Percentiles rank a stretch among this genome's conserved stretches.
Conservation (phyloP, 92 coral and sea anemone species). For the Paramuricea clavata region DNA sequence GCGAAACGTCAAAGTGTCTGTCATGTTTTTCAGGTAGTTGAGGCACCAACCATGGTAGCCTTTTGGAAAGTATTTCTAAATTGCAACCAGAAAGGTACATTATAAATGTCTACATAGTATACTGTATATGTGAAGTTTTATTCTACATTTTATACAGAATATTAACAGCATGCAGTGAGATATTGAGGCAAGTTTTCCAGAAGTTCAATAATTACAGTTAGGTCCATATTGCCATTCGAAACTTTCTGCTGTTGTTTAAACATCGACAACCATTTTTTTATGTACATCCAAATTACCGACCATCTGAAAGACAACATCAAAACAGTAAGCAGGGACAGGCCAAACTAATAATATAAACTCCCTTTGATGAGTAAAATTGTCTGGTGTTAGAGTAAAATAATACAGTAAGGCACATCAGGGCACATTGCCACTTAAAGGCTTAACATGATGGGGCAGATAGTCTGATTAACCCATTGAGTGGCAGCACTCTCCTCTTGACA, state of each 20-base stretch:
- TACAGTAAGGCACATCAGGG: too few relatives aligned
- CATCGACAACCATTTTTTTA: slow-evolving; percentile 99
- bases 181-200: not conserved
- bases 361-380: too few relatives aligned
- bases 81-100: not conserved
- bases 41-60: not conserved
- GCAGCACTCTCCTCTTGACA: too few relatives aligned
- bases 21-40: not conserved
- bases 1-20: not conserved
- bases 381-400: too few relatives aligned
- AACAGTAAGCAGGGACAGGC: not conserved
- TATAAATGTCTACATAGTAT: not conserved
- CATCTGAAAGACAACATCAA: slow-evolving; percentile 73
- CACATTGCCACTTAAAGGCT: too few relatives aligned
- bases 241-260: slow-evolving; percentile 53
- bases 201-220: not conserved
- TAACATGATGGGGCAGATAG: too few relatives aligned
- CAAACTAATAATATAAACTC: too few relatives aligned
- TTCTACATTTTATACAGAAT: slow-evolving; percentile 24
- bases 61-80: not conserved
- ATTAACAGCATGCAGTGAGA: not conserved
- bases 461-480: too few relatives aligned
- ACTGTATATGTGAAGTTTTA: not conserved
- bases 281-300: slow-evolving; percentile 99
- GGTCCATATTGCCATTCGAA: not conserved